Percentiles rank a stretch among this genome's conserved stretches.
phyloP scores from a whole-genome alignment of 2,888 invertebrate species.

The Platycheirus rosarum region DNA sequence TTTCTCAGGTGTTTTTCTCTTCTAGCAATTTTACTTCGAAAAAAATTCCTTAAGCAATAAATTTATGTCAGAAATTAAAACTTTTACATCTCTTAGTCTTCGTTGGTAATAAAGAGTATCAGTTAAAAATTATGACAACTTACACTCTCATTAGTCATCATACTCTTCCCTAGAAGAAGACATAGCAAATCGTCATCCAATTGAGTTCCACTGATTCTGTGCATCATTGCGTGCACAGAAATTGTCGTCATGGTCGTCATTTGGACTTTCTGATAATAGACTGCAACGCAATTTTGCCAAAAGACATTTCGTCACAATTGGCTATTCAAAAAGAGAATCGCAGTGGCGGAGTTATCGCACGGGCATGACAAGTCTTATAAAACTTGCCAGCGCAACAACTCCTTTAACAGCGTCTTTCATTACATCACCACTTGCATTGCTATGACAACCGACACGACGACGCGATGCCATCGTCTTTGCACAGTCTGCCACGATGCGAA shows the following conservation, averaged over 20 bases:
- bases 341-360: slow-evolving; percentile 26
- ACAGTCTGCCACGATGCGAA: slow-evolving; percentile 43
- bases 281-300: background rate
- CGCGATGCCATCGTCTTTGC: slow-evolving; percentile 3
- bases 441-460: too few species aligned
- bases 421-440: slow-evolving; percentile 2
- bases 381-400: slow-evolving; percentile 34
- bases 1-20: too few species aligned
- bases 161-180: background rate
- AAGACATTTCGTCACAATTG: slow-evolving; percentile 69
- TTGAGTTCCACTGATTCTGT: too few species aligned
- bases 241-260: too few species aligned
- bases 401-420: slow-evolving; percentile 29
- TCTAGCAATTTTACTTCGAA: too few species aligned
- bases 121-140: slow-evolving; percentile 24
- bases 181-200: too few species aligned
- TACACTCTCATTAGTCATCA: background rate
- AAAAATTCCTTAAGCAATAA: too few species aligned
- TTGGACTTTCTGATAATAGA: slow-evolving; percentile 1
- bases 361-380: slow-evolving; percentile 61
- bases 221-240: too few species aligned
- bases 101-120: background rate
- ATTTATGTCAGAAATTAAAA: slow-evolving; percentile 8
- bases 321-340: slow-evolving; percentile 68
- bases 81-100: slow-evolving; percentile 7